Percentiles rank a stretch among this genome's conserved stretches.
These are phyloP conservation scores for Dendrocincla fuliginosa DNA, from an alignment of 2,797 vertebrate genomes.

Conservation along the genomic window DNA sequence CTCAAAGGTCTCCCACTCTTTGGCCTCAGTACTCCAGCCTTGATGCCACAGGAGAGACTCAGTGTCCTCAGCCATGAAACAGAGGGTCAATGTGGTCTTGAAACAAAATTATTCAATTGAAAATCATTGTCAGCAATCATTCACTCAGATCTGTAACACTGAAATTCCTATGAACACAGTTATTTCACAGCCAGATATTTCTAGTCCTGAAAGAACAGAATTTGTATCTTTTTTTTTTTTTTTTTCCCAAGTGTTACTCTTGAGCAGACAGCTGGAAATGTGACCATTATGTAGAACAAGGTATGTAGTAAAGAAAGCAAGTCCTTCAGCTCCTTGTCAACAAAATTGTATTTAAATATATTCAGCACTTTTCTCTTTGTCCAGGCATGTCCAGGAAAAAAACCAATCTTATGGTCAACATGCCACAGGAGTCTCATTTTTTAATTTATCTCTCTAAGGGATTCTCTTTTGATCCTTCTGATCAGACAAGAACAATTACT, in stretches of 20 bases:
- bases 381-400: slow-evolving; percentile 1
- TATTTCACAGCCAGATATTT: background rate
- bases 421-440: slow-evolving; percentile 1
- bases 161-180: background rate
- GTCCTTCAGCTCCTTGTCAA: background rate
- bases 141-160: background rate
- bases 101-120: background rate
- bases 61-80: background rate
- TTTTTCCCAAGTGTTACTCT: background rate
- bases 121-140: background rate
- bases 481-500: slow-evolving; percentile 49
- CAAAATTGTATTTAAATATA: background rate
- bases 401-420: slow-evolving; percentile 13
- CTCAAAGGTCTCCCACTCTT: background rate
- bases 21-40: background rate
- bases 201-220: background rate
- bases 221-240: background rate
- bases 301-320: background rate
- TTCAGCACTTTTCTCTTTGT: background rate
- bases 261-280: background rate
- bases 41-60: background rate
- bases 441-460: background rate
- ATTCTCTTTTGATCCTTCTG: slow-evolving; percentile 16
- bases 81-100: background rate
- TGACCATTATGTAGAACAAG: background rate